phyloP scores from a whole-genome alignment of 2,113 vertebrate species.

The Sinosuthora webbiana region DNA sequence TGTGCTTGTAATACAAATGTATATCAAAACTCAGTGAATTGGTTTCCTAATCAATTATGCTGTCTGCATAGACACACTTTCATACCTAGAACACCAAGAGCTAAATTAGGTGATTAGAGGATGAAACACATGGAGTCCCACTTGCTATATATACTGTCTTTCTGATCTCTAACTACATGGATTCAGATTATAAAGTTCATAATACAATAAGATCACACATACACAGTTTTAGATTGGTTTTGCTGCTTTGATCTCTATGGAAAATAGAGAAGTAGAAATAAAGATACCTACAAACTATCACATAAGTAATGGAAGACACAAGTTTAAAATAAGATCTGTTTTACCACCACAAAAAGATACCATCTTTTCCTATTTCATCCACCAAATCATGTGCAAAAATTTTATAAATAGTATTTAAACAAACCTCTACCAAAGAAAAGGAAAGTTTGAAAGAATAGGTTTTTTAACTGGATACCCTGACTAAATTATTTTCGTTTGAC shows the following conservation, averaged over 20 bases:
- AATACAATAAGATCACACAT: neutral
- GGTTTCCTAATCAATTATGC: neutral
- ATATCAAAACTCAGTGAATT: neutral
- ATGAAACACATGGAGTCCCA: neutral
- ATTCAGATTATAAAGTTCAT: neutral
- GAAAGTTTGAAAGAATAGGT: neutral
- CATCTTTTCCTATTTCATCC: neutral
- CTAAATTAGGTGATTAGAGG: neutral
- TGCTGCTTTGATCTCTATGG: neutral
- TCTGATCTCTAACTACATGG: neutral
- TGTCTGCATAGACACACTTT: neutral
- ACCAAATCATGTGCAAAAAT: neutral
- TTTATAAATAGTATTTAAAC: neutral
- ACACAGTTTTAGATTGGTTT: neutral
- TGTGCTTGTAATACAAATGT: neutral
- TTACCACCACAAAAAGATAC: neutral
- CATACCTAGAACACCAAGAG: neutral
- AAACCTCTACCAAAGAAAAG: neutral
- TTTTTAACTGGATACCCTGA: neutral
- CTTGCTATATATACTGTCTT: neutral
- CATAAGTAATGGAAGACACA: neutral
- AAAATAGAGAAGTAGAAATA: neutral
- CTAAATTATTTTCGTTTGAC: neutral
- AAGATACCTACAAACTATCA: neutral
- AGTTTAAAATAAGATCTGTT: neutral